Percentiles rank a stretch among this genome's conserved stretches.
Conservation (phyloP, 1,140 invertebrate genomes). For the Harlomillsia oculata region DNA sequence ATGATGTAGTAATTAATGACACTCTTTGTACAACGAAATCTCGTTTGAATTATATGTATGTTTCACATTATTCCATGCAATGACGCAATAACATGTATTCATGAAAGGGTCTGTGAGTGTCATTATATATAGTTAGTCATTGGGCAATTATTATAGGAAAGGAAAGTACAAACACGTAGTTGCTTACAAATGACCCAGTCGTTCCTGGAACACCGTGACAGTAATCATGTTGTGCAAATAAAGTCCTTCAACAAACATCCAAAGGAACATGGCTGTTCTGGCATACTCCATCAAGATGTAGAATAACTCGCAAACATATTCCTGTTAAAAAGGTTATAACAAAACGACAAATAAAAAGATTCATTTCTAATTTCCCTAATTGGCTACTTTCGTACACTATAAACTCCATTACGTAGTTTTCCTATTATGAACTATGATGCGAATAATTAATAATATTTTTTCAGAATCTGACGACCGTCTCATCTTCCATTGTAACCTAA, state of each 20-base stretch:
- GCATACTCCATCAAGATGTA: conserved; percentile 51
- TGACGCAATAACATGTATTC: too few species aligned
- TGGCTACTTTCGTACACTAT: too few species aligned
- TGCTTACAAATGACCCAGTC: conserved; percentile 24
- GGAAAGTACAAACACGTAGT: background rate
- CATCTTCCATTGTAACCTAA: too few species aligned
- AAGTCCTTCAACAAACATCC: conserved; percentile 53
- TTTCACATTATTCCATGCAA: background rate
- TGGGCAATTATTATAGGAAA: too few species aligned
- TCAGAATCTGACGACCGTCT: too few species aligned
- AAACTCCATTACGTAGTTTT: background rate
- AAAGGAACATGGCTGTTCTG: conserved; percentile 49
- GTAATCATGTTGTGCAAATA: conserved; percentile 49
- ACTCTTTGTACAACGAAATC: background rate
- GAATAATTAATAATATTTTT: too few species aligned
- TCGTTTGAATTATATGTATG: background rate
- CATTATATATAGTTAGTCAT: too few species aligned
- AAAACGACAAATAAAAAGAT: too few species aligned
- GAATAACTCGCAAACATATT: conserved; percentile 47
- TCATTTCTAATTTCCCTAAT: too few species aligned
- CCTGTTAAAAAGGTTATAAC: too few species aligned
- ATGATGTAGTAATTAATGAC: background rate
- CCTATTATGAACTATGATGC: background rate
- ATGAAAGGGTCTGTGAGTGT: too few species aligned
- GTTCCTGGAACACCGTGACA: conserved; percentile 44